Evolutionary conservation across 2,113 vertebrate genomes (phyloP).

Genomic region (Clinocottus analis): DNA sequence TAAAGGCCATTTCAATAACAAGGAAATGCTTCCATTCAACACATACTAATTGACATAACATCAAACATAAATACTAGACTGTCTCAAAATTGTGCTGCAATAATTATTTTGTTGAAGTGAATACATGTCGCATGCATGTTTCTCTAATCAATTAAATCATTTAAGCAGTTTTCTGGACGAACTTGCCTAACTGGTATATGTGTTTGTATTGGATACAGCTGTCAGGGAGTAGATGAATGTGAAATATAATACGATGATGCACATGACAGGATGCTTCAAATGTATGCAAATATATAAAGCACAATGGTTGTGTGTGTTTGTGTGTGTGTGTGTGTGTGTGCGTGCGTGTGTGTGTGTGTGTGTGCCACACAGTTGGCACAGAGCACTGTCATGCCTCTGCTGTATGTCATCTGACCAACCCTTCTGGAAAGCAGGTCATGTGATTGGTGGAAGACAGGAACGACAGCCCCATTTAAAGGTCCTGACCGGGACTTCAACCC

Average conservation of each 20-base stretch:
- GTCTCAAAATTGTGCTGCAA: slow-evolving; percentile 1
- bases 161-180: slow-evolving; percentile 27
- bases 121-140: neutral
- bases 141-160: slow-evolving; percentile 35
- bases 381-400: slow-evolving; percentile 59
- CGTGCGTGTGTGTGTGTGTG: slow-evolving; percentile 2
- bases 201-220: slow-evolving; percentile 47
- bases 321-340: slow-evolving; percentile 2
- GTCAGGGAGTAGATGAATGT: slow-evolving; percentile 52
- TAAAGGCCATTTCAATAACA: slow-evolving; percentile 10
- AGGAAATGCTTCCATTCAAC: neutral
- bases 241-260: slow-evolving; percentile 58
- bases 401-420: slow-evolving; percentile 69
- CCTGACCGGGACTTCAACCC: slow-evolving; percentile 82
- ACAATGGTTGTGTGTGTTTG: no score
- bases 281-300: slow-evolving; percentile 36
- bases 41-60: neutral
- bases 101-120: slow-evolving; percentile 16
- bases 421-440: slow-evolving; percentile 60
- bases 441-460: slow-evolving; percentile 68
- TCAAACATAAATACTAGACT: neutral
- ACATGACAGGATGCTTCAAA: slow-evolving; percentile 56
- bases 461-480: slow-evolving; percentile 43
- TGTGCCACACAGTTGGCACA: slow-evolving; percentile 46
- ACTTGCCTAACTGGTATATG: slow-evolving; percentile 34